Conservation (phyloP, 30 jellyfish, hydroid and myxozoan species). For the Turritopsis rubra region DNA sequence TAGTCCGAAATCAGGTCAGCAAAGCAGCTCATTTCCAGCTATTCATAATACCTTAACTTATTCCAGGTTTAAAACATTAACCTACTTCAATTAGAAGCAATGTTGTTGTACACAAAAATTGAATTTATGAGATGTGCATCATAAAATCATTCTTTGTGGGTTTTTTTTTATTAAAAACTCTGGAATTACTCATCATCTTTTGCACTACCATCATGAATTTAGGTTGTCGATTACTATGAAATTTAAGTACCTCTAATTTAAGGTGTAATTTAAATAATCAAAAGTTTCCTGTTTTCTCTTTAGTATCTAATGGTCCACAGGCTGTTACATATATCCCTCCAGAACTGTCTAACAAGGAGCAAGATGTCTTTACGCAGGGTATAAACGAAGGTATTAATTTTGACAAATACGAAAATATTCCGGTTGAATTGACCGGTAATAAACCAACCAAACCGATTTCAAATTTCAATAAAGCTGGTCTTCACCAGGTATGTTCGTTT, state of each 20-base stretch:
- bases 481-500: conserved; percentile 32
- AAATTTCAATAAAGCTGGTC: conserved; percentile 62
- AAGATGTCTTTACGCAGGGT: conserved; percentile 52
- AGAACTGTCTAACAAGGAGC: conserved; percentile 73
- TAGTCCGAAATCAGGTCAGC: too few relatives aligned
- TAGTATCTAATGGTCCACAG: conserved; percentile 3
- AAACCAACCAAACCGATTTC: conserved; percentile 46
- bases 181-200: too few relatives aligned
- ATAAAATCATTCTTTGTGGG: too few relatives aligned
- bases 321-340: conserved; percentile 86
- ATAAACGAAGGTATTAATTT: conserved; percentile 83
- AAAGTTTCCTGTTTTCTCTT: not conserved
- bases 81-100: too few relatives aligned
- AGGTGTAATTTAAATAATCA: not conserved
- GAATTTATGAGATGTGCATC: too few relatives aligned
- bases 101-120: too few relatives aligned
- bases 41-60: too few relatives aligned
- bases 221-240: too few relatives aligned
- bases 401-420: conserved; percentile 74
- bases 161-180: too few relatives aligned
- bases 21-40: too few relatives aligned
- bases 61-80: too few relatives aligned
- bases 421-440: conserved; percentile 76
- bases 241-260: not conserved
- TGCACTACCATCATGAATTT: too few relatives aligned